Conservation (phyloP, 2,797 vertebrate genomes). For the Rallus crepitans region DNA sequence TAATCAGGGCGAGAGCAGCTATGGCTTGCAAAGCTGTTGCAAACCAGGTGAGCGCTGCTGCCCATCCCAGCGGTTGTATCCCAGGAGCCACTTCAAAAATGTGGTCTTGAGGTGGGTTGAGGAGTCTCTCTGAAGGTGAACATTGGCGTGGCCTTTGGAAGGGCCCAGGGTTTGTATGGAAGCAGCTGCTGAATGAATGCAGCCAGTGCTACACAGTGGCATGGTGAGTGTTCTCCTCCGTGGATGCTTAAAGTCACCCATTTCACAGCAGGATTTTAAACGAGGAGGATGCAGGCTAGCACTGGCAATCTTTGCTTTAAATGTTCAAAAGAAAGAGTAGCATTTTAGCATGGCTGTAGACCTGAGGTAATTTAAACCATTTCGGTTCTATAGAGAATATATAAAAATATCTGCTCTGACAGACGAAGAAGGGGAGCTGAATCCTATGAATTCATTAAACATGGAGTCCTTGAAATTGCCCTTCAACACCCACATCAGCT, state of each 20-base stretch:
- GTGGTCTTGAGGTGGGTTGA: neutral
- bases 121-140: neutral
- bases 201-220: neutral
- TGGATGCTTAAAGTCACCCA: neutral
- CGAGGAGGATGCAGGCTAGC: neutral
- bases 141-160: neutral
- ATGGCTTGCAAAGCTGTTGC: neutral
- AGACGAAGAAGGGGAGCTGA: neutral
- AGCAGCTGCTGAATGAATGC: slow-evolving; percentile 12
- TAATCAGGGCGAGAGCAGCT: neutral
- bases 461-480: slow-evolving; percentile 28
- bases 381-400: neutral
- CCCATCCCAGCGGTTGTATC: neutral
- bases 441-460: slow-evolving; percentile 47
- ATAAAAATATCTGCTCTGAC: slow-evolving; percentile 22
- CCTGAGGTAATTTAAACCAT: neutral
- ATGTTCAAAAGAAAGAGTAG: neutral
- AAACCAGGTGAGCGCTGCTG: neutral
- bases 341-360: neutral
- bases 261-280: neutral
- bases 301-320: neutral
- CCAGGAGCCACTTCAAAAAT: neutral
- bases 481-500: neutral
- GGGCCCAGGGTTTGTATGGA: slow-evolving; percentile 39
- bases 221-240: neutral